Percentiles rank a stretch among this genome's conserved stretches.
Conservation (phyloP, 2,888 invertebrate genomes). For the Aethes cnicana region DNA sequence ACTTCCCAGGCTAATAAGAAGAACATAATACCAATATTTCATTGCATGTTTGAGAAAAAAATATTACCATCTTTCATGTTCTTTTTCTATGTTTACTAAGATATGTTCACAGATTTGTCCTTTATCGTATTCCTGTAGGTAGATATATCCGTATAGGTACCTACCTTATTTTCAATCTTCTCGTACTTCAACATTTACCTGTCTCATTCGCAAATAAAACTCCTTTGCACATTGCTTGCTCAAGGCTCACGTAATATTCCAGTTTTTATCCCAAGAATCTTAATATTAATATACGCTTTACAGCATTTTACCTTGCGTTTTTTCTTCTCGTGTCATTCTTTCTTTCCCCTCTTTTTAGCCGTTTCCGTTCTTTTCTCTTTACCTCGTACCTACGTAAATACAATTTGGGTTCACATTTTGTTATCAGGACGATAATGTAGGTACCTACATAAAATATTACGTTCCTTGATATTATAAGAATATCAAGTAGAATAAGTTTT, state of each 20-base stretch:
- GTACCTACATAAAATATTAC: no score
- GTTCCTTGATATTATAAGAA: no score
- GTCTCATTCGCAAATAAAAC: slow-evolving; percentile 6
- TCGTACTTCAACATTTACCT: slow-evolving; percentile 1
- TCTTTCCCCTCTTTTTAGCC: slow-evolving; percentile 14
- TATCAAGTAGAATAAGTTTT: no score
- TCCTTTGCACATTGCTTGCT: neutral
- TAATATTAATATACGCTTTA: slow-evolving; percentile 24
- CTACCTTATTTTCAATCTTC: no score
- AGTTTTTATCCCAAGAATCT: slow-evolving; percentile 13
- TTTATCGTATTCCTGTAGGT: no score
- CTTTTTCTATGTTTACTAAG: no score
- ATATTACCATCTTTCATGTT: no score
- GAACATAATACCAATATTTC: no score
- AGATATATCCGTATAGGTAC: no score
- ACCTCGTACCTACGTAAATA: slow-evolving; percentile 20
- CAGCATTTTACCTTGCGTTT: slow-evolving; percentile 18
- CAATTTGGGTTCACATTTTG: slow-evolving; percentile 26
- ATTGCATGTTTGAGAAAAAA: no score
- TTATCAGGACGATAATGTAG: slow-evolving; percentile 19
- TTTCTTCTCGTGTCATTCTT: slow-evolving; percentile 16
- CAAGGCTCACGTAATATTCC: neutral
- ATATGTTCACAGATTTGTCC: no score
- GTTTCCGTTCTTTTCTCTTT: slow-evolving; percentile 17
- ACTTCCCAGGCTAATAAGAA: no score